Percentiles rank a stretch among this genome's conserved stretches.
phyloP scores from a whole-genome alignment of 2,113 vertebrate species.

The Notarius lentiginosus region DNA sequence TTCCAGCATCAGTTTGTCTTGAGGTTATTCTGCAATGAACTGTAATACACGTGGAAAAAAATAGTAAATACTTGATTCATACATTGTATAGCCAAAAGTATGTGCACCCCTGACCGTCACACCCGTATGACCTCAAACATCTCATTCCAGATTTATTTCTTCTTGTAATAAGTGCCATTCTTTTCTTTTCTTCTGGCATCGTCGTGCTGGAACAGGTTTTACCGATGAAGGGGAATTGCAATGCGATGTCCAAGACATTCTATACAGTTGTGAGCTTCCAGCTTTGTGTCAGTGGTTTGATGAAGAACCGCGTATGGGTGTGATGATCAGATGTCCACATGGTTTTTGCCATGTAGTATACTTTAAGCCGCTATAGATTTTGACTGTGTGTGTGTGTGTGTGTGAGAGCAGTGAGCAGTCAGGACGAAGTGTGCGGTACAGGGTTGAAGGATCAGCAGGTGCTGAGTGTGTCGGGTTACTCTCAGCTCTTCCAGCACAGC shows the following conservation, averaged over 20 bases:
- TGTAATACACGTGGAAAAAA: neutral
- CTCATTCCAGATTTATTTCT: neutral
- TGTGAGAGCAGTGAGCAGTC: conserved; percentile 13
- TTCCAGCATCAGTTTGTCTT: neutral
- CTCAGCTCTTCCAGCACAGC: conserved; percentile 86
- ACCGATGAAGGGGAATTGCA: neutral
- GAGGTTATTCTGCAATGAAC: neutral
- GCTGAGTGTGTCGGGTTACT: conserved; percentile 83
- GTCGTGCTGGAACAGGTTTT: neutral
- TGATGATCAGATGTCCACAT: neutral
- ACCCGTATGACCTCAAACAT: neutral
- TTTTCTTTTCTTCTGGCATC: neutral
- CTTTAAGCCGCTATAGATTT: neutral
- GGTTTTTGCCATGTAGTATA: neutral
- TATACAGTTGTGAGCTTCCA: neutral
- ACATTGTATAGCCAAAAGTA: neutral
- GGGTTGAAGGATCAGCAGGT: conserved; percentile 95
- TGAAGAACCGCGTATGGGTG: neutral
- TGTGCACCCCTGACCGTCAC: neutral
- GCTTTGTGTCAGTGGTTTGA: neutral
- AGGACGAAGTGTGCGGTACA: conserved; percentile 67
- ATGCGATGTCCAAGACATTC: neutral
- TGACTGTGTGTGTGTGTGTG: neutral
- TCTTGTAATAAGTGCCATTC: neutral
- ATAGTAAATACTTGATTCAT: neutral